Evolutionary conservation across 2,113 vertebrate genomes (phyloP).

Genomic region (Halichoeres trimaculatus): DNA sequence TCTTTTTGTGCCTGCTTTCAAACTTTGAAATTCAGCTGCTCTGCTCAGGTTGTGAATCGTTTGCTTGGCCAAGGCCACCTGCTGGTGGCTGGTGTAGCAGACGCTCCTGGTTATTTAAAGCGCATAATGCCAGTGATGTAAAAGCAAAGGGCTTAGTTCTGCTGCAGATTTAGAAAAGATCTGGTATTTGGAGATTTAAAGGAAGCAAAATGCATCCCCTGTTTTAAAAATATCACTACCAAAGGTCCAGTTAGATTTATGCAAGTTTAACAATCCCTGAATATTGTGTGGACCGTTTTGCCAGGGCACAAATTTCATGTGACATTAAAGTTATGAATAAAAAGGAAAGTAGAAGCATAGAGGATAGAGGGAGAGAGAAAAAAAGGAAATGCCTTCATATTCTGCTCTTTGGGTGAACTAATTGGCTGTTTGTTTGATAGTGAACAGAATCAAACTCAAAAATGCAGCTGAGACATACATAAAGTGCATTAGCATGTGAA

Average conservation of each 20-base stretch:
- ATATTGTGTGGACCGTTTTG: slow-evolving; percentile 28
- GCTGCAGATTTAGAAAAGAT: slow-evolving; percentile 35
- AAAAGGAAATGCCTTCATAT: background rate
- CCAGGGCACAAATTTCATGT: slow-evolving; percentile 1
- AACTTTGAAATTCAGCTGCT: slow-evolving; percentile 42
- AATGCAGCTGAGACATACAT: slow-evolving; percentile 16
- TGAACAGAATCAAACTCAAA: slow-evolving; percentile 20
- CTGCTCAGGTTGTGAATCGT: slow-evolving; percentile 31
- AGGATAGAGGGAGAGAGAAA: slow-evolving; percentile 5
- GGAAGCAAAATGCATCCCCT: slow-evolving; percentile 12
- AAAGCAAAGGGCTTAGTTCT: slow-evolving; percentile 28
- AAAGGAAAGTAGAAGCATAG: slow-evolving; percentile 19
- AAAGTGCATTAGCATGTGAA: slow-evolving; percentile 43
- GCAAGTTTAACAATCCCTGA: slow-evolving; percentile 27
- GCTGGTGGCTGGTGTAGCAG: slow-evolving; percentile 40
- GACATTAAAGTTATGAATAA: slow-evolving; percentile 10
- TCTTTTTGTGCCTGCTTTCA: slow-evolving; percentile 14
- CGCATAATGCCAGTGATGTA: slow-evolving; percentile 10
- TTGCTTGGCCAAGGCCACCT: slow-evolving; percentile 48
- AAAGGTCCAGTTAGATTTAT: slow-evolving; percentile 42
- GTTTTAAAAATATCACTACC: slow-evolving; percentile 54
- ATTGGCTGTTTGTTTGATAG: slow-evolving; percentile 9
- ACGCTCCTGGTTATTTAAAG: slow-evolving; percentile 41
- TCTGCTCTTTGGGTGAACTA: slow-evolving; percentile 4
- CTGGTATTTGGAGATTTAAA: slow-evolving; percentile 41